A percentile compares a stretch with the other conserved stretches of the same genome.
These are phyloP conservation scores for Rhyacichthys aspro DNA, from an alignment of 2,797 vertebrate genomes.

Conservation along the genomic window DNA sequence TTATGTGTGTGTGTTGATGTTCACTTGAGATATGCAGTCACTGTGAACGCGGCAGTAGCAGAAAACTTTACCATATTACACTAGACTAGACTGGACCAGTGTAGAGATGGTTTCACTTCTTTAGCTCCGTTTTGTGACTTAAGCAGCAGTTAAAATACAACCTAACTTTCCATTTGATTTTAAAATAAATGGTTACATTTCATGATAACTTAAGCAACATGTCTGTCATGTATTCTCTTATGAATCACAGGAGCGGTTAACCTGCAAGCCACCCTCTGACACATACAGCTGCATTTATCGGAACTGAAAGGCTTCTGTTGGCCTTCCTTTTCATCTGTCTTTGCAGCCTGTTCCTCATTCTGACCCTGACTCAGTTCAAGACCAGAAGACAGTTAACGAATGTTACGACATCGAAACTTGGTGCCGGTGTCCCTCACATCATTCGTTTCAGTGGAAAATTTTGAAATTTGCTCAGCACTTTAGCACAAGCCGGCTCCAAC, in stretches of 20 bases:
- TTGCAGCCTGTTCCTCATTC: constrained; percentile 78
- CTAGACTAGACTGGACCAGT: no score
- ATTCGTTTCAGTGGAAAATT: constrained; percentile 73
- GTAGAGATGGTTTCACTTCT: no score
- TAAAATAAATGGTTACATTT: no score
- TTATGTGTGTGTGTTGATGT: no score
- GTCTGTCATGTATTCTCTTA: neutral
- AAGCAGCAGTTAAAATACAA: no score
- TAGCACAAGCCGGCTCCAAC: constrained; percentile 41
- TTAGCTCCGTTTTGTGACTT: no score
- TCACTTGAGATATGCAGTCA: no score
- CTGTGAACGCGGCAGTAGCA: no score
- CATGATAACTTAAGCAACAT: no score
- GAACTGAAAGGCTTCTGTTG: constrained; percentile 55
- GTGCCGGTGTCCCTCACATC: constrained; percentile 44
- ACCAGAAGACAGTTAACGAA: constrained; percentile 53
- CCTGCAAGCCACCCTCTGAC: constrained; percentile 29
- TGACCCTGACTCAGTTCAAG: constrained; percentile 71
- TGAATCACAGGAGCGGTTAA: constrained; percentile 35
- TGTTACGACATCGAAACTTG: constrained; percentile 78
- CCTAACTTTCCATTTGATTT: no score
- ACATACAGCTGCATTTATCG: constrained; percentile 45
- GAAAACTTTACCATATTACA: no score
- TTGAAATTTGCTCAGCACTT: constrained; percentile 63
- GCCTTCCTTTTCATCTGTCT: constrained; percentile 63